These are phyloP conservation scores for Nematolebias whitei DNA, from an alignment of 2,113 vertebrate genomes.

Conservation along the genomic window DNA sequence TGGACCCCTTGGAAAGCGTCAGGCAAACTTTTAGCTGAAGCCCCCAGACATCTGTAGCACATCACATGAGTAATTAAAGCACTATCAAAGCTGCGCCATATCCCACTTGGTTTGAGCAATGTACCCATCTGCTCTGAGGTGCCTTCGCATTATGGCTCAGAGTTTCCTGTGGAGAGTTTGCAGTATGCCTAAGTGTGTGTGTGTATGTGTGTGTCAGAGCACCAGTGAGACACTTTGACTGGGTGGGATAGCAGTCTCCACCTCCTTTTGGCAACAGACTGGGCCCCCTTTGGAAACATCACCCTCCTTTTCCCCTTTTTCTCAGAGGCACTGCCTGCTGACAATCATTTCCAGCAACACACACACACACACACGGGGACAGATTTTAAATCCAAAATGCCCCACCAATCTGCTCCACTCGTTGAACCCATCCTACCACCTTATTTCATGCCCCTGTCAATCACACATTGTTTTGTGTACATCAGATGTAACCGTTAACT, in stretches of 20 bases:
- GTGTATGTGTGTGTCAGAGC: slow-evolving; percentile 53
- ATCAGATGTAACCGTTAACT: slow-evolving; percentile 64
- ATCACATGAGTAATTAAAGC: slow-evolving; percentile 86
- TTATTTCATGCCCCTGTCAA: slow-evolving; percentile 22
- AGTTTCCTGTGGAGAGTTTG: slow-evolving; percentile 81
- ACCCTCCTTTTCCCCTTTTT: slow-evolving; percentile 65
- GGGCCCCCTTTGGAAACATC: slow-evolving; percentile 79
- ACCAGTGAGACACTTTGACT: slow-evolving; percentile 77
- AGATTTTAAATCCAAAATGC: slow-evolving; percentile 46
- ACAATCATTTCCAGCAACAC: slow-evolving; percentile 56
- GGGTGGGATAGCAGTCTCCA: slow-evolving; percentile 86
- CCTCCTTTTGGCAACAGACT: slow-evolving; percentile 80
- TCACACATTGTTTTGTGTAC: slow-evolving; percentile 49
- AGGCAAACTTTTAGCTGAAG: slow-evolving; percentile 83
- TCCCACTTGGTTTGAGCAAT: slow-evolving; percentile 81
- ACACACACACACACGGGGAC: slow-evolving; percentile 22
- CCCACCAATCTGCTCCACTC: slow-evolving; percentile 50
- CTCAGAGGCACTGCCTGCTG: slow-evolving; percentile 74
- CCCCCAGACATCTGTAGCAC: slow-evolving; percentile 85
- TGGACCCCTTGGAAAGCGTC: slow-evolving; percentile 82
- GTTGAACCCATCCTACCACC: slow-evolving; percentile 45
- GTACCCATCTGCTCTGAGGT: slow-evolving; percentile 80
- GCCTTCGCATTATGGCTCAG: slow-evolving; percentile 79
- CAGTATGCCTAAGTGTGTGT: slow-evolving; percentile 55
- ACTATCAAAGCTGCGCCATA: slow-evolving; percentile 81